phyloP scores from a whole-genome alignment of 2,113 vertebrate species.

The Mellivora capensis region DNA sequence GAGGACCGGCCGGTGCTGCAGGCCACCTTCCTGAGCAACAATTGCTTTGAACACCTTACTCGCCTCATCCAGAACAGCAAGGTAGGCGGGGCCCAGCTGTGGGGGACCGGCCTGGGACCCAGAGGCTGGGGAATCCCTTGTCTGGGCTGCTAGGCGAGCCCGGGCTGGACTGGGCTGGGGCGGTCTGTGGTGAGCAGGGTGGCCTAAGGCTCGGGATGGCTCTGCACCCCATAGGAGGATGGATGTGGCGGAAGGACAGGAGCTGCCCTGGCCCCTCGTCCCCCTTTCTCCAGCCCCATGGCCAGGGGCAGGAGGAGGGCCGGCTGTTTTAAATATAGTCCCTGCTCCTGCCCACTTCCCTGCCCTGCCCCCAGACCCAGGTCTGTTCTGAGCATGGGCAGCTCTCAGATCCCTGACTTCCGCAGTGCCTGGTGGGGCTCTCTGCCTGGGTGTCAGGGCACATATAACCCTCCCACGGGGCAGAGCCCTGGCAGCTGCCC shows the following conservation, averaged over 20 bases:
- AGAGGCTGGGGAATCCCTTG: not conserved
- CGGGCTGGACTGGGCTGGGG: not conserved
- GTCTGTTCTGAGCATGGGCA: not conserved
- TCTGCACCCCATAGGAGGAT: not conserved
- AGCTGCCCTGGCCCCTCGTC: not conserved
- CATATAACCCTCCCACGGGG: not conserved
- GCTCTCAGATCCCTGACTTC: not conserved
- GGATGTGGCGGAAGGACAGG: not conserved
- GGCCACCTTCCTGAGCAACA: slow-evolving; percentile 97
- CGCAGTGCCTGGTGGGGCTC: not conserved
- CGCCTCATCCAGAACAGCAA: slow-evolving; percentile 98
- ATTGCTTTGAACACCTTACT: slow-evolving; percentile 98
- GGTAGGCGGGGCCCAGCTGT: slow-evolving; percentile 79
- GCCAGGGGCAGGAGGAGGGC: not conserved
- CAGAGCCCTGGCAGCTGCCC: not conserved
- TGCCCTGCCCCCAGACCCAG: fast-evolving
- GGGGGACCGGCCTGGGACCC: not conserved
- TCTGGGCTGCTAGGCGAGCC: not conserved
- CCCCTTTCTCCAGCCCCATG: not conserved
- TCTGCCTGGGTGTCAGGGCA: not conserved
- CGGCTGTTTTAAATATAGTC: not conserved
- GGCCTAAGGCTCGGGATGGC: not conserved
- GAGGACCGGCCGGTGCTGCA: slow-evolving; percentile 94
- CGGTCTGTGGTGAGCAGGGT: not conserved
- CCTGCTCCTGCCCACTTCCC: not conserved